phyloP scores from a whole-genome alignment of 1,140 invertebrate species.

The Micrasema minimum region DNA sequence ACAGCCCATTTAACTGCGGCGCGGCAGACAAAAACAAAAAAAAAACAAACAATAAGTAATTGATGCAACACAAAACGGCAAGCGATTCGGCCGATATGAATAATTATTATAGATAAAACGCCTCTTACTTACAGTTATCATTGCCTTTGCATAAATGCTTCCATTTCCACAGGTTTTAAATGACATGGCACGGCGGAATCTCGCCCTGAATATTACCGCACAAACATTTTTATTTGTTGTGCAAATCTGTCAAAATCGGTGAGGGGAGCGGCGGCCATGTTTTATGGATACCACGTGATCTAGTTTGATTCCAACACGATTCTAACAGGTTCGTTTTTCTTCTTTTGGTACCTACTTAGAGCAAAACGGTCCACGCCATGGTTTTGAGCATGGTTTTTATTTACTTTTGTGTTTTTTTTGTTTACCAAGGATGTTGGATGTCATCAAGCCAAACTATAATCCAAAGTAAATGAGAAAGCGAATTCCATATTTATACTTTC shows the following conservation, averaged over 20 bases:
- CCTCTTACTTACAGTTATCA: slow-evolving; percentile 12
- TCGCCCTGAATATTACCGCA: slow-evolving; percentile 3
- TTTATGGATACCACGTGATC: slow-evolving; percentile 37
- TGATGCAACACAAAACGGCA: slow-evolving; percentile 8
- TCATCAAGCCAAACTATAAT: no score
- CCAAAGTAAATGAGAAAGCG: no score
- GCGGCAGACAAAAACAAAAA: slow-evolving; percentile 21
- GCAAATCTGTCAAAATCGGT: slow-evolving; percentile 32
- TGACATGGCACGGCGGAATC: slow-evolving; percentile 11
- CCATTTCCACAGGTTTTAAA: slow-evolving; percentile 6
- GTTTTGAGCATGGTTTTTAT: no score
- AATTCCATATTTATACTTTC: no score
- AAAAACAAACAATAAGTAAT: slow-evolving; percentile 29
- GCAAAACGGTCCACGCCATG: no score
- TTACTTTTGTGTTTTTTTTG: no score
- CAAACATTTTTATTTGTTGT: slow-evolving; percentile 38
- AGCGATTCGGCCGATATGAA: neutral
- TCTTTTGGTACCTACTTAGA: no score
- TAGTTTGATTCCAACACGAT: neutral
- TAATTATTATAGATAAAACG: neutral
- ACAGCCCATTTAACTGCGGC: neutral
- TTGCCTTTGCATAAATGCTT: neutral
- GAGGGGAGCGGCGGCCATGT: slow-evolving; percentile 29
- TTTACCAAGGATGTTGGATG: no score
- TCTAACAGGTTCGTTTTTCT: no score